A percentile compares a stretch with the other conserved stretches of the same genome.
Conservation (phyloP, 1,140 invertebrate genomes). For the Glossosoma conforme region DNA sequence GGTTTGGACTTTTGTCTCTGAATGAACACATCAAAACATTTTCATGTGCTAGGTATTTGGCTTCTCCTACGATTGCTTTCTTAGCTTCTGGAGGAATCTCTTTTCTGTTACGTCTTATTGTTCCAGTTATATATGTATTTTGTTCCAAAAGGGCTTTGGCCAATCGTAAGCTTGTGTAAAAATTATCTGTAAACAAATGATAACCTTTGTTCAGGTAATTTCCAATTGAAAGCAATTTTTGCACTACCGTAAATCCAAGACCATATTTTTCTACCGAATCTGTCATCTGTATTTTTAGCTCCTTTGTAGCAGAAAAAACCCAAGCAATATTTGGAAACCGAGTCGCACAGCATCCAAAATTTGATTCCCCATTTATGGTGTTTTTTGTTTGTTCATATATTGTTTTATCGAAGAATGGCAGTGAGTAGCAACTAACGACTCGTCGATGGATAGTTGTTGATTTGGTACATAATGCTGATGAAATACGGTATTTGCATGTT, state of each 20-base stretch:
- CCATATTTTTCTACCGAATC: conserved; percentile 29
- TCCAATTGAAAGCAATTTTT: conserved; percentile 32
- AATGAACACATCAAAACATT: conserved; percentile 24
- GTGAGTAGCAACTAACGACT: conserved; percentile 11
- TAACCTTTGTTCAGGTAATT: conserved; percentile 34
- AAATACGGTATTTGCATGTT: conserved; percentile 32
- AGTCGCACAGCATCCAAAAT: conserved; percentile 26
- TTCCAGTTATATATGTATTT: conserved; percentile 26
- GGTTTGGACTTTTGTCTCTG: conserved; percentile 20
- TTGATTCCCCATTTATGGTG: conserved; percentile 28
- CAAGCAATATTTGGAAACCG: conserved; percentile 23
- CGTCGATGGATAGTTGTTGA: conserved; percentile 8
- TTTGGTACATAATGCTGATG: conserved; percentile 22
- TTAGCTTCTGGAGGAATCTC: conserved; percentile 18
- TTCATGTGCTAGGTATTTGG: conserved; percentile 16
- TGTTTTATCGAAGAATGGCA: too few relatives aligned
- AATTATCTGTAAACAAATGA: conserved; percentile 32
- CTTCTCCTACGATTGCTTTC: conserved; percentile 20
- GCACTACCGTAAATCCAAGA: conserved; percentile 27
- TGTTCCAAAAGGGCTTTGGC: conserved; percentile 21
- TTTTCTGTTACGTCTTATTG: too few relatives aligned
- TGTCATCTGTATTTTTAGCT: conserved; percentile 23
- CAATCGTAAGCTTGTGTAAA: conserved; percentile 27
- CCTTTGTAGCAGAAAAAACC: conserved; percentile 27
- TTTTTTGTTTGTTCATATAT: too few relatives aligned